Evolutionary conservation across 2,888 invertebrate genomes (phyloP).

Genomic region (Lasioglossum vierecki): DNA sequence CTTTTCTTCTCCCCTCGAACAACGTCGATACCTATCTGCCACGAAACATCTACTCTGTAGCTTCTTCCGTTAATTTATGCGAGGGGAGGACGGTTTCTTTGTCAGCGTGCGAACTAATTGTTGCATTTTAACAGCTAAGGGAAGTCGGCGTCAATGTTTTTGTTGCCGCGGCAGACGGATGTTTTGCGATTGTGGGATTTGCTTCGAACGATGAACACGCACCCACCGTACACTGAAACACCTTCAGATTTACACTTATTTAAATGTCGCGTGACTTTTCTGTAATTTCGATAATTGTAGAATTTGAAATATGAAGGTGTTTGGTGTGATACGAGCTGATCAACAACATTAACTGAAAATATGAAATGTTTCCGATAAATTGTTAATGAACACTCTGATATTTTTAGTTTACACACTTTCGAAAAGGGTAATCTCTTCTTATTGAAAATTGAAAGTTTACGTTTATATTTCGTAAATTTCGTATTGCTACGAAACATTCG

Average conservation of each 20-base stretch:
- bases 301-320: too few relatives aligned
- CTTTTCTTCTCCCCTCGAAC: conserved; percentile 33
- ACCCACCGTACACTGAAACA: background rate
- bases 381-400: too few relatives aligned
- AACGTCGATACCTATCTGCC: conserved; percentile 36
- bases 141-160: background rate
- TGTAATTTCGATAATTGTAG: too few relatives aligned
- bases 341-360: too few relatives aligned
- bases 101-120: conserved; percentile 42
- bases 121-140: background rate
- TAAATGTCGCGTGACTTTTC: too few relatives aligned
- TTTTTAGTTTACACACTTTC: too few relatives aligned
- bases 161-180: background rate
- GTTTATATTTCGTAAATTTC: background rate
- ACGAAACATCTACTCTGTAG: conserved; percentile 11
- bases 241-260: background rate
- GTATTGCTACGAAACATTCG: background rate
- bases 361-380: too few relatives aligned
- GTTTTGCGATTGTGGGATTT: background rate
- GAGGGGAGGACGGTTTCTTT: conserved; percentile 18
- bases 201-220: background rate
- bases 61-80: conserved; percentile 33
- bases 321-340: too few relatives aligned
- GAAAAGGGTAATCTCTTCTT: too few relatives aligned
- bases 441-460: too few relatives aligned